Evolutionary conservation across 2,888 invertebrate species (phyloP), one percentile per base, ranked within the genome.

Genomic region (Oxyscelio sp.): DNA sequence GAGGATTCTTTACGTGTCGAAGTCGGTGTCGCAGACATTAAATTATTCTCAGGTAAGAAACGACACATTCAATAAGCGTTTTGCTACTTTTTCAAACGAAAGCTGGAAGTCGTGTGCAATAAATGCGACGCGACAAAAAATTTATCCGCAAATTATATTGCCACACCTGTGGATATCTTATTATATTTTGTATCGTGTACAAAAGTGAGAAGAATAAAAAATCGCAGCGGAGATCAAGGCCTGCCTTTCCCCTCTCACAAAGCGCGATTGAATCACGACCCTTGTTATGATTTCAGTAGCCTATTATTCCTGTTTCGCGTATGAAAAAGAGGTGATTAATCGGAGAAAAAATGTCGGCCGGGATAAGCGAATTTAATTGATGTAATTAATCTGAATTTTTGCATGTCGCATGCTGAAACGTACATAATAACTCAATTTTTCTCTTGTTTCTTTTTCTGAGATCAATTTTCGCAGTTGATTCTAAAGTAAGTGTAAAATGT

Each of bases 1-100:
- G 13, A 95, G 97, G 85, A 97, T 99, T 89, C 95, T 98, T 1
- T 99, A 98, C 94, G 97, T 98, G 0, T 98, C 98, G 0, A 97
- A 98, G 88, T 98, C 98, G 0, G 98, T 99, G 24, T 96, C 96
- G 13, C 96, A 96, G 90, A 96, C 97, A 89, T 95, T 99, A 66
- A 96, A 97, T 92, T 98, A 97, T 92, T 96, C 97, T 43, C 97
- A 98, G 96, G 97, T 97, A 93, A 88, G 61, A 45, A 34, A 50
- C 17, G 15, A 40, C 34, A 34, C 27, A 2, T 17, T 45, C 38
- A 31, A 38, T 13, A 17, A n/a, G 54, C 3, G n/a, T 66, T 52
- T 31, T 31, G 6, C 22, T 19, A 50, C 15, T 45, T 45, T 34
- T 34, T 9, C 34, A 11, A 11, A 11, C 5, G 27, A 27, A 27